A percentile compares a stretch with the other conserved stretches of the same genome.
Evolutionary conservation across 2,888 invertebrate species (phyloP).

Genomic region (Scaptomyza parva): DNA sequence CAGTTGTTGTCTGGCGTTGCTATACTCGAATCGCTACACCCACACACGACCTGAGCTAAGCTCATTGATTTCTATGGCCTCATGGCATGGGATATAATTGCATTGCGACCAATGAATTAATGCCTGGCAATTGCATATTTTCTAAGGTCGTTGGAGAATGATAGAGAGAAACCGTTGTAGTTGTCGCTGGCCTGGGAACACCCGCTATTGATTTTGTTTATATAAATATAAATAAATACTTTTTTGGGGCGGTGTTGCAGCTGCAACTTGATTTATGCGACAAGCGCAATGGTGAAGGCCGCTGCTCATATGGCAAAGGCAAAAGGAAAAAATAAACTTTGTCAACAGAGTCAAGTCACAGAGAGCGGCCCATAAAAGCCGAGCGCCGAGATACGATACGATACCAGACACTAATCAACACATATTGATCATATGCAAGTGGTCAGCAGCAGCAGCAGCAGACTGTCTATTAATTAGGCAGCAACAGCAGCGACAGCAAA

Average conservation of each 20-base stretch:
- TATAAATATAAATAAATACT: conserved; percentile 1
- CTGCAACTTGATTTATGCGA: conserved; percentile 71
- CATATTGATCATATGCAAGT: conserved; percentile 79
- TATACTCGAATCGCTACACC: conserved; percentile 53
- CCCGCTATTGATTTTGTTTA: conserved; percentile 59
- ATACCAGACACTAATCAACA: conserved; percentile 69
- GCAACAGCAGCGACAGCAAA: conserved; percentile 39
- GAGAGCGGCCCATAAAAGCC: conserved; percentile 74
- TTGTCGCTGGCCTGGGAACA: conserved; percentile 59
- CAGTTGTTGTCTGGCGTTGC: conserved; percentile 26
- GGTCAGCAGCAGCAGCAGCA: conserved; percentile 31
- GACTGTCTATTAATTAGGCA: conserved; percentile 62
- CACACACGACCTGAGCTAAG: conserved; percentile 61
- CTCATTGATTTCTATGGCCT: conserved; percentile 73
- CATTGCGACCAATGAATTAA: conserved; percentile 64
- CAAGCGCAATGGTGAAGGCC: conserved; percentile 70
- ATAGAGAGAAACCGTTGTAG: conserved; percentile 40
- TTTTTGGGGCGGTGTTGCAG: conserved; percentile 38
- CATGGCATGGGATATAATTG: conserved; percentile 47
- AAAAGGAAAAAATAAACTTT: conserved; percentile 45
- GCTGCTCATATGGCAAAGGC: conserved; percentile 72
- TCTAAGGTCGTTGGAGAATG: conserved; percentile 67
- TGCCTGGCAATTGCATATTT: conserved; percentile 67
- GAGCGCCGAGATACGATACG: conserved; percentile 66
- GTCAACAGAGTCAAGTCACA: too few species aligned